Evolutionary conservation across 2,113 vertebrate genomes (phyloP), one percentile per base, ranked within the genome.

Genomic region (Drymodes brunneopygia): DNA sequence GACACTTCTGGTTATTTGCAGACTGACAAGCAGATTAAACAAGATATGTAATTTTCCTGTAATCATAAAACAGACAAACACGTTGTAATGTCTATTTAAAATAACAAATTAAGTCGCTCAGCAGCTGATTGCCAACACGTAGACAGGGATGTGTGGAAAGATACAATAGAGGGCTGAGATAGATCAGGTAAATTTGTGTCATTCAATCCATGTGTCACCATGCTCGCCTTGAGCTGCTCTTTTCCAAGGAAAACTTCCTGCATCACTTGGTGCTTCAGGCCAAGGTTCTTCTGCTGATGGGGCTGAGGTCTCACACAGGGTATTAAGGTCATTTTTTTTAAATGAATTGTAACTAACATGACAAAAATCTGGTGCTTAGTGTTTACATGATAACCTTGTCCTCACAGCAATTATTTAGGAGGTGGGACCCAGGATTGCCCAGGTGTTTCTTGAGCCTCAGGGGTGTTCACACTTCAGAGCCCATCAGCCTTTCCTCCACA

Each of bases 1-100:
- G 56, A 70, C 51, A 20, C 42, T 62, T 50, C 47, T 81, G 67
- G 18, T 47, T 70, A 28, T 81, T 42, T 87, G 50, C 60, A 91
- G 51, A 38, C 64, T 94, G 89, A 75, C 74, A 91, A 48, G 60
- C 70, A 78, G 51, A 10, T 92, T 86, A 73, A 88, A 73, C 56
- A 86, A 71, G 77, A 78, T 62, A n/a, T 81, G 81, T 77, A 51
- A 92, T 94, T 92, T 89, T n/a, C 77, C 38, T 84, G 51, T 81
- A 66, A 89, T 92, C 33, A 31, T 33, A 56, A 89, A 89, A 24
- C 25, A 74, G 81, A 79, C 65, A 79, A 93, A 85, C 77, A 54
- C 10, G 5, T 33, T 66, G 24, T 23, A 66, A 77, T 23, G 51
- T 82, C 75, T 92, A 12, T 77, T 86, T 90, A 58, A 83, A 88